Evolutionary conservation across 2,113 vertebrate genomes (phyloP), one percentile per base, ranked within the genome.

Genomic region (Heterotis niloticus): DNA sequence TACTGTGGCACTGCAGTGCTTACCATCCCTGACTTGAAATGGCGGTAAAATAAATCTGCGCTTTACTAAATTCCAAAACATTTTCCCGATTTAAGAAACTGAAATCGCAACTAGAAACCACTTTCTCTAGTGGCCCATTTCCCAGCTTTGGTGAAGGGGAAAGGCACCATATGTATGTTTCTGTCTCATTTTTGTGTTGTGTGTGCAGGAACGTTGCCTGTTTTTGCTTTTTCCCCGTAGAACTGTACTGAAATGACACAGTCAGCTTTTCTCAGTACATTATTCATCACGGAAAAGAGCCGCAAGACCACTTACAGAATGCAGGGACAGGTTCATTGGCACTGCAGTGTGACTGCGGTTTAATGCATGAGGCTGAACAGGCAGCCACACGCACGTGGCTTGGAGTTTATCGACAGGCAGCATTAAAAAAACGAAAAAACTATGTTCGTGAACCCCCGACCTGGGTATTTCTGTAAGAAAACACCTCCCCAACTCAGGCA

Each of bases 381-480:
- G 17, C 51, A 28, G 10, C 60, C 28, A 10, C 44, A 44, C 11
- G 56, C 77, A 28, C 11, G 17, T 51, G 67, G 54, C 5, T 9
- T 64, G 10, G 11, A 67, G 67, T 64, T 62, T 64, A n/a, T 75
- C 64, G 60, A 77, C n/a, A 56, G 66, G 70, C 73, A 83, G 24
- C 71, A 23, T 1, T n/a, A n/a, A n/a, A n/a, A n/a, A n/a, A n/a
- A n/a, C n/a, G n/a, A n/a, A n/a, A n/a, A n/a, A n/a, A n/a, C n/a
- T n/a, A n/a, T n/a, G n/a, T n/a, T n/a, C n/a, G n/a, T 77, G 56
- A 65, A n/a, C n/a, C 54, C 69, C 23, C 51, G 23, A 26, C 28
- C n/a, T 69, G 59, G 67, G 10, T 64, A 17, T 23, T 60, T 60
- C 29, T 26, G 60, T 9, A 20, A 26, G 3, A 23, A 17, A 76